Evolutionary conservation across 2,797 vertebrate species (phyloP).

Genomic region (Lutjanus campechanus): DNA sequence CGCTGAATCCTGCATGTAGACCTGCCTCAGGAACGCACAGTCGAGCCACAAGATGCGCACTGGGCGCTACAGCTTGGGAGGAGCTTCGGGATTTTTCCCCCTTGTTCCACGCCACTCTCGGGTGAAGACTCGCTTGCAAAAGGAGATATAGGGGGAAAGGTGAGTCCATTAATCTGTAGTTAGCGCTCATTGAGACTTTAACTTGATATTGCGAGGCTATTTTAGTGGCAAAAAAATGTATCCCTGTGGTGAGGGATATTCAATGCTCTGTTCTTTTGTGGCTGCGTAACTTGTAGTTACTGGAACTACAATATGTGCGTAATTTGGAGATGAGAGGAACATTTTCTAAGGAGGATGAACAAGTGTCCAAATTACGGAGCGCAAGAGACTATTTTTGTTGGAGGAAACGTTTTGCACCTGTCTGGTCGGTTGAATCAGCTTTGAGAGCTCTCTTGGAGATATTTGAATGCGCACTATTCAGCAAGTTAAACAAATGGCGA

Average conservation of each 20-base stretch:
- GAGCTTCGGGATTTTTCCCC: conserved; percentile 73
- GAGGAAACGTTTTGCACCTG: conserved; percentile 45
- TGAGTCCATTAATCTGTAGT: conserved; percentile 63
- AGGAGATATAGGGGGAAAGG: conserved; percentile 68
- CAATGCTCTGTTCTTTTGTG: conserved; percentile 1
- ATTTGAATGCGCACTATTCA: conserved; percentile 45
- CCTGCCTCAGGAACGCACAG: conserved; percentile 60
- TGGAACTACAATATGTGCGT: conserved; percentile 59
- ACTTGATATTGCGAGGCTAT: background rate
- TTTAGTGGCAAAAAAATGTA: conserved; percentile 13
- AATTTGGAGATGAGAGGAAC: conserved; percentile 60
- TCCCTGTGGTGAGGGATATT: background rate
- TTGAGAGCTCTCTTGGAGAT: conserved; percentile 37
- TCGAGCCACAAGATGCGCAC: conserved; percentile 73
- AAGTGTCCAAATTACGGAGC: conserved; percentile 30
- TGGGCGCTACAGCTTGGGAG: conserved; percentile 67
- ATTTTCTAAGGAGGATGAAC: conserved; percentile 12
- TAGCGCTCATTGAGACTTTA: conserved; percentile 12
- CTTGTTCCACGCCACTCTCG: conserved; percentile 66
- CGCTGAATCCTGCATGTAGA: conserved; percentile 31
- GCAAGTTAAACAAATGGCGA: conserved; percentile 53
- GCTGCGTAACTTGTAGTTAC: conserved; percentile 36
- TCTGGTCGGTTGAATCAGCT: conserved; percentile 23
- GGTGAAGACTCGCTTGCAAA: conserved; percentile 62
- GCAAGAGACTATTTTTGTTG: conserved; percentile 9